A percentile compares a stretch with the other conserved stretches of the same genome.
Evolutionary conservation across 2,797 vertebrate species (phyloP).

Genomic region (Lithobates sylvaticus): DNA sequence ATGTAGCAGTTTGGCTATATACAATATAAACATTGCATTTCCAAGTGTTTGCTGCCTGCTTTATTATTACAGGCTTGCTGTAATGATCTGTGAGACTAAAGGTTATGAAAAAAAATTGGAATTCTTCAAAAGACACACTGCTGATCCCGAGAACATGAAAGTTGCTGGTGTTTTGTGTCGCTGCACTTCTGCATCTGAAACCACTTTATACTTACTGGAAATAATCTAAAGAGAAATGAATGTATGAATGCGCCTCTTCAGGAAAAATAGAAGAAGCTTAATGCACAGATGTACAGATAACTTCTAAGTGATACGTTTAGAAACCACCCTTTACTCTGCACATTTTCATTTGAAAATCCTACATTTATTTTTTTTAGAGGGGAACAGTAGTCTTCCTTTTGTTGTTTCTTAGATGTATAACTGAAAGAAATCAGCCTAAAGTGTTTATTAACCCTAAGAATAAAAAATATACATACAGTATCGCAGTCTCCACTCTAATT

Average conservation of each 20-base stretch:
- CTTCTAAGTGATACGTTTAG: neutral
- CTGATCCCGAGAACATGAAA: neutral
- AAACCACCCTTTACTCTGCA: neutral
- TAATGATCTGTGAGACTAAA: constrained; percentile 2
- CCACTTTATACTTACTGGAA: constrained; percentile 10
- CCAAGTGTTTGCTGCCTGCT: constrained; percentile 13
- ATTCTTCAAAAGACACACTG: neutral
- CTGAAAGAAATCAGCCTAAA: no score
- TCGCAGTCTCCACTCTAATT: no score
- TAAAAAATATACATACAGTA: no score
- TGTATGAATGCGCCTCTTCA: neutral
- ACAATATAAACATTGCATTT: constrained; percentile 7
- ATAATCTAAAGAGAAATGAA: neutral
- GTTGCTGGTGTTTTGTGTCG: neutral
- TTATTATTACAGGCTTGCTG: constrained; percentile 8
- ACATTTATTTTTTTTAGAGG: no score
- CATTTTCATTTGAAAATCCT: no score
- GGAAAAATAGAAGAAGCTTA: neutral
- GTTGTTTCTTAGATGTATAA: no score
- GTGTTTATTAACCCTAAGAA: no score
- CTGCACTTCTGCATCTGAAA: constrained; percentile 9
- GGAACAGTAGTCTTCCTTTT: no score
- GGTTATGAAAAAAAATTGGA: neutral
- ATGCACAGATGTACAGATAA: neutral
- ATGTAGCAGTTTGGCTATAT: constrained; percentile 1